Conservation (phyloP, 2,797 vertebrate species). For the Labeo calbasu region DNA sequence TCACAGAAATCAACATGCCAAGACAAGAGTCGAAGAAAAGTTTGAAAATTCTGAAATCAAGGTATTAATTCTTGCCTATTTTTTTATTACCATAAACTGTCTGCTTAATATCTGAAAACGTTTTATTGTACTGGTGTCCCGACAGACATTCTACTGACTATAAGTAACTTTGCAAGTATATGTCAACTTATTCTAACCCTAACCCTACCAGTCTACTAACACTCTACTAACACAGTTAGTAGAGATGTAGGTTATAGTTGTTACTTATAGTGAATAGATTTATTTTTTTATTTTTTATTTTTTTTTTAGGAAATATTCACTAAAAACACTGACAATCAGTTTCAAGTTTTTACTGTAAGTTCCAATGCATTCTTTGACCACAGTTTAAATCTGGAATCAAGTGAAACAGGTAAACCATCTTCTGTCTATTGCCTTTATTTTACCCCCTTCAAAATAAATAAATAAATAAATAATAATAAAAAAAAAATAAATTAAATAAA, state of each 20-base stretch:
- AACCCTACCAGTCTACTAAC: too few relatives aligned
- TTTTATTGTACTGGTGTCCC: too few relatives aligned
- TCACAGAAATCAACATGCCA: neutral
- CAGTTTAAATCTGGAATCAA: neutral
- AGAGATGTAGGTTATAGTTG: too few relatives aligned
- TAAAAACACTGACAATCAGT: neutral
- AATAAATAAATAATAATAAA: neutral
- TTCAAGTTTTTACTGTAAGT: conserved; percentile 7
- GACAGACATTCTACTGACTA: too few relatives aligned
- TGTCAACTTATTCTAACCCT: too few relatives aligned
- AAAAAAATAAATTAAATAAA: too few relatives aligned
- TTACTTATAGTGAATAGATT: too few relatives aligned
- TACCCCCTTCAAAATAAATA: too few relatives aligned
- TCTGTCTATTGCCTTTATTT: neutral
- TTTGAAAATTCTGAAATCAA: neutral
- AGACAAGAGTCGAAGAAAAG: neutral
- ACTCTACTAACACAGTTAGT: too few relatives aligned
- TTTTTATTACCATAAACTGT: neutral
- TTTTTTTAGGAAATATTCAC: neutral
- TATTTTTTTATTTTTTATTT: too few relatives aligned
- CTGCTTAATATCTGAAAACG: too few relatives aligned
- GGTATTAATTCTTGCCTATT: neutral
- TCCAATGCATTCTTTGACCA: conserved; percentile 1
- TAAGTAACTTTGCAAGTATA: too few relatives aligned
- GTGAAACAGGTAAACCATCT: neutral